A percentile compares a stretch with the other conserved stretches of the same genome.
phyloP scores from a whole-genome alignment of 2,797 vertebrate genomes.

The Anisognathus igniventris region DNA sequence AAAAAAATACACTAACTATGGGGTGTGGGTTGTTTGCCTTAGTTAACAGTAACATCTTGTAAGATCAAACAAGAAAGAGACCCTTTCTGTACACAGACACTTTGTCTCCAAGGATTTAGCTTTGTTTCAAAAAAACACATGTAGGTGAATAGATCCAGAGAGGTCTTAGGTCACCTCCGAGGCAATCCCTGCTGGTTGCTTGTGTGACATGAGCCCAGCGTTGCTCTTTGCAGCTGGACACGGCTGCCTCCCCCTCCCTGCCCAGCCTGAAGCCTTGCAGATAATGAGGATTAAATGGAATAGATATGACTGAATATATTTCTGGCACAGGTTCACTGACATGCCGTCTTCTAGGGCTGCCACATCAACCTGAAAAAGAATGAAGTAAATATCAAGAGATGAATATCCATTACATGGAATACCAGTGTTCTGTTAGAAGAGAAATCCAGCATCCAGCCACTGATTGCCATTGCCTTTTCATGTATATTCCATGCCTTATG shows the following conservation, averaged over 20 bases:
- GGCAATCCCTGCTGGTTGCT: background rate
- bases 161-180: background rate
- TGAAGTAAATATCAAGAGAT: accelerated
- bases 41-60: background rate
- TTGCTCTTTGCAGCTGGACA: background rate
- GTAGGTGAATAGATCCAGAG: background rate
- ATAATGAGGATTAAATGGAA: background rate
- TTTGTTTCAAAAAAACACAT: background rate
- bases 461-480: background rate
- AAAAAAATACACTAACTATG: background rate
- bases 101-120: background rate
- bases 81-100: background rate
- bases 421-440: background rate
- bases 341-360: background rate
- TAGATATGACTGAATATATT: background rate
- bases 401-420: accelerated
- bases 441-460: background rate
- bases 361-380: background rate
- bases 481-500: background rate
- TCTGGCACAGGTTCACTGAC: background rate
- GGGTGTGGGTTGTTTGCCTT: background rate
- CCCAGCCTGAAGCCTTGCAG: background rate
- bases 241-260: background rate
- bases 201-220: accelerated
- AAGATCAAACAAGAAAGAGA: background rate